Base-by-base conservation (phyloP, 2,113 vertebrate genomes). In the Passer domesticus region DNA sequence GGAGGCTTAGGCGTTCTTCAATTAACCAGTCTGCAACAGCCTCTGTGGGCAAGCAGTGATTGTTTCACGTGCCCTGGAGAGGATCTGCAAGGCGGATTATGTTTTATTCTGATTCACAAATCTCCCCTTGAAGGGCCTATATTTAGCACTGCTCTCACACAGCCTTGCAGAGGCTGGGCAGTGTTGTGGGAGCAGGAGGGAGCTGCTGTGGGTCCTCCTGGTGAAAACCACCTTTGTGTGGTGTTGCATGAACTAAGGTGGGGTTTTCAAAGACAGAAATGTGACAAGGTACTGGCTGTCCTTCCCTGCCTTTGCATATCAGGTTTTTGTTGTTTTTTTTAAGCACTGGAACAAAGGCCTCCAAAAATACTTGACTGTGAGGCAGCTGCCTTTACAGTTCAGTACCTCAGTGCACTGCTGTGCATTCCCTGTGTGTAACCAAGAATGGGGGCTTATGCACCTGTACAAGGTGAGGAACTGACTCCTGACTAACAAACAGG, bases 381-480 rank as follows among this genome's bases (percentile, higher is more conserved):
- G 0, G 27, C 62, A 37, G 47, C 70, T 76, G 39, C 24, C 20
- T 4, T 3, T 37, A 70, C 70, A 9, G 37, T 35, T 70, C 28
- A 20, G 60, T 35, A 1, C 24, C 52, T 33, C 18, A 6, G 39
- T 2, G 33, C 41, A 1, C 18, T 6, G 28, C 3, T 10, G 8
- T 8, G 58, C 9, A 4, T 60, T 59, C 46, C 52, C 79, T 37
- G 1, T 43, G 25, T 41, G 2, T 24, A 41, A 46, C 5, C 25
- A 50, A 3, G 25, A 4, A 0, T 1, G 31, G 5, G 28, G 46
- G 31, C 11, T 44, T 14, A 4, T 2, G 2, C 11, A 6, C 13
- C 30, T 49, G 35, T 13, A 5, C 22, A 13, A 37, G 49, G 53
- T 21, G 69, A 37, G 75, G 60, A 60, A 1, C 39, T 53, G 2